Base-by-base conservation (phyloP, 2,113 vertebrate species). In the Sprattus sprattus region DNA sequence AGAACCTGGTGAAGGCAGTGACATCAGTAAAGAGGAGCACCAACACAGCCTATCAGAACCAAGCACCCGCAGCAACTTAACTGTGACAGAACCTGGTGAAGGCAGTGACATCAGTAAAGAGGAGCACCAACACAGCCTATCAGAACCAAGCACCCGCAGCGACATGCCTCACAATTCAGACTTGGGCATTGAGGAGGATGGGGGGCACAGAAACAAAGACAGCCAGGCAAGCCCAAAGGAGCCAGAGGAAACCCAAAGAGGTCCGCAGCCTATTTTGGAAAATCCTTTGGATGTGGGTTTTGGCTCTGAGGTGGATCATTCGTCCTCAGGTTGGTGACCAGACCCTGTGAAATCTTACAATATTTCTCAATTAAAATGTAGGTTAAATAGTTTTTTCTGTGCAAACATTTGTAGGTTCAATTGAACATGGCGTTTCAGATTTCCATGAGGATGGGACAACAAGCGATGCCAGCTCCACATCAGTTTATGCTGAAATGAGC, bases 171-270 rank as follows among this genome's bases (percentile, higher is more conserved):
- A 52, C 0, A 81, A 50, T 83, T 81, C 91, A 20, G 92, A 94
- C 0, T 45, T 92, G 22, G 90, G 82, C 2, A 64, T 93, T 50
- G 90, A 92, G 28, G 92, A 95, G 54, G 94, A 95, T 52, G 85
- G 87, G 0, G 92, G 93, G 32, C 93, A 93, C 85, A 91, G 89
- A 89, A 95, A 95, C 82, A 88, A 95, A 91, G 93, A 94, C 83
- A 88, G 91, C 86, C 92, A 88, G 54, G 89, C 82, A 0, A 87
- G 46, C 67, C 91, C 94, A 18, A 86, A 91, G 13, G 67, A 87
- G 22, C 32, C 89, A 22, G 91, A 94, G 3, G 93, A 94, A 28
- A 88, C 93, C 47, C 91, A 92, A 50, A 93, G 88, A 87, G 87
- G 89, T 45, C 92, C 93, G 50, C 92, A 93, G 86, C 85, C 89